phyloP scores from a whole-genome alignment of 2,113 vertebrate genomes.

The Nerophis lumbriciformis region DNA sequence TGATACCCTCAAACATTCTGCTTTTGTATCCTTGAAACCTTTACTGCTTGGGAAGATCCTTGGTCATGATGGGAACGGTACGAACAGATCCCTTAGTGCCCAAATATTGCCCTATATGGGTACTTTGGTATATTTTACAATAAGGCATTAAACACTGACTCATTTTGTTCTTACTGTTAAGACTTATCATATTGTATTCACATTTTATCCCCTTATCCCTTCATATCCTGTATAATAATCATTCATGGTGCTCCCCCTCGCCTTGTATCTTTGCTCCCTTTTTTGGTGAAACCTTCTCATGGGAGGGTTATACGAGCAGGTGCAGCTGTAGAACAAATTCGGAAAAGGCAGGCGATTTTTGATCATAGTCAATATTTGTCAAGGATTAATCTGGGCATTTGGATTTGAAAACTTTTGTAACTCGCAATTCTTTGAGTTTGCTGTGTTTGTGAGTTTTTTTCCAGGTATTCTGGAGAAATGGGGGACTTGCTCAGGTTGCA shows the following conservation, averaged over 20 bases:
- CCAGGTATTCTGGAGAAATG: no score
- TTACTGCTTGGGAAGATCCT: not conserved
- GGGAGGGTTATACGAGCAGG: not conserved
- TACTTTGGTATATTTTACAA: not conserved
- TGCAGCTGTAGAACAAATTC: not conserved
- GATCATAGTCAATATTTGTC: no score
- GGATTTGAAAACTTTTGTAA: no score
- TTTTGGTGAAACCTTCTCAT: slow-evolving; percentile 7
- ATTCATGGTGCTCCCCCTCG: not conserved
- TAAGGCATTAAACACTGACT: not conserved
- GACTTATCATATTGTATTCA: no score
- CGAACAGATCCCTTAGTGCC: not conserved
- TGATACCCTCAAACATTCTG: not conserved
- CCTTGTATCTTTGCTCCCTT: slow-evolving; percentile 15
- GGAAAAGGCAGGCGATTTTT: no score
- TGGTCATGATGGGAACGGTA: not conserved
- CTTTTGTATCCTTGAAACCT: not conserved
- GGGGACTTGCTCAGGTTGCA: no score
- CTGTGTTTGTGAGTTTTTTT: no score
- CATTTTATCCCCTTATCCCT: slow-evolving; percentile 15
- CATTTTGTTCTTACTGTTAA: no score
- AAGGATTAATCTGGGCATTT: no score
- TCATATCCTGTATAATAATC: slow-evolving; percentile 13
- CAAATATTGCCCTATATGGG: not conserved
- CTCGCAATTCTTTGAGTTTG: no score